These are phyloP conservation scores for Oryzias curvinotus DNA, from an alignment of 2,113 vertebrate genomes.

Conservation along the genomic window DNA sequence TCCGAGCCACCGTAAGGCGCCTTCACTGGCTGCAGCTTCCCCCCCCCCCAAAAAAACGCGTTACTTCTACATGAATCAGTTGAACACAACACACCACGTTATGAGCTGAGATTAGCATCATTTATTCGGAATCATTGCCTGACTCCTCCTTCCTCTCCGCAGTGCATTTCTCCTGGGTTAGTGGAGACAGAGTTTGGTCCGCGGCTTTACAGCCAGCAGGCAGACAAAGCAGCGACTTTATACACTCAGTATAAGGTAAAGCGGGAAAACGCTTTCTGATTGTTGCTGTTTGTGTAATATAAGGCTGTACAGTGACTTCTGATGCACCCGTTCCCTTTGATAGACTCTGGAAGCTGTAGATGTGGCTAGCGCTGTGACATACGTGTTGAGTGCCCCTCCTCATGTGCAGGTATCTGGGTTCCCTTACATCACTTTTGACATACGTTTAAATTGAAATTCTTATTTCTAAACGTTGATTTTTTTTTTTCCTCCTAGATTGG, in stretches of 20 bases:
- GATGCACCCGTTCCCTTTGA: not conserved
- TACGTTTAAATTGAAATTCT: not conserved
- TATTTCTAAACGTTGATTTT: not conserved
- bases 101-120: not conserved
- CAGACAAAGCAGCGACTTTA: slow-evolving; percentile 2
- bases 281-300: not conserved
- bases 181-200: slow-evolving; percentile 50
- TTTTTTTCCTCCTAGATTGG: slow-evolving; percentile 78
- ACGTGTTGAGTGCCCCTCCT: slow-evolving; percentile 44
- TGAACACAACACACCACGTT: not conserved
- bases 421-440: not conserved
- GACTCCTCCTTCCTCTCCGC: not conserved
- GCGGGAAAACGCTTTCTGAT: not conserved
- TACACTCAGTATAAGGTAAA: slow-evolving; percentile 31
- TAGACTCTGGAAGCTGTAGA: slow-evolving; percentile 46
- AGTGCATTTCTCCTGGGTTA: slow-evolving; percentile 52
- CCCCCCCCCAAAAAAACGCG: no score
- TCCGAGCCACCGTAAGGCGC: slow-evolving; percentile 84
- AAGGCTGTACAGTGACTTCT: no score
- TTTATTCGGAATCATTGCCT: not conserved
- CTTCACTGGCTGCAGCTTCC: no score
- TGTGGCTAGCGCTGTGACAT: slow-evolving; percentile 32
- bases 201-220: not conserved
- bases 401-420: slow-evolving; percentile 44
- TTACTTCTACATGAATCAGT: not conserved